Evolutionary conservation across 2,797 vertebrate genomes (phyloP).

Genomic region (Hemibagrus guttatus): DNA sequence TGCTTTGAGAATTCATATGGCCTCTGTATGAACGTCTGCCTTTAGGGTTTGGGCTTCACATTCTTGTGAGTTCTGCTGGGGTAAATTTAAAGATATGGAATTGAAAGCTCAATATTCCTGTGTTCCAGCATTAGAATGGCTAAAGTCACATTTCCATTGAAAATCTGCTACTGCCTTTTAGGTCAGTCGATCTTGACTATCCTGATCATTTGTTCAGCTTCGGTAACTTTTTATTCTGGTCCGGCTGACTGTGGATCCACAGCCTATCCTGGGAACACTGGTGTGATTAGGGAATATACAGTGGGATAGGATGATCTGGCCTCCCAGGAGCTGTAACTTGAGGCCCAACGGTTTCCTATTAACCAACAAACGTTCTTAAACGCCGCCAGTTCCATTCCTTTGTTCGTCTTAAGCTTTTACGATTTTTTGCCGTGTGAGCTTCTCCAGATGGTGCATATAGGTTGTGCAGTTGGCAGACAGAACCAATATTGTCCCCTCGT

Average conservation of each 20-base stretch:
- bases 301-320: background rate
- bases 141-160: no score
- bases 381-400: background rate
- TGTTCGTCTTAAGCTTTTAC: background rate
- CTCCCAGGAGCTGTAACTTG: background rate
- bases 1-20: background rate
- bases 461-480: slow-evolving; percentile 44
- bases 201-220: background rate
- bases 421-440: background rate
- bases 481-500: slow-evolving; percentile 54
- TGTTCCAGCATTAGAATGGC: background rate
- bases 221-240: background rate
- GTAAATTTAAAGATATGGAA: background rate
- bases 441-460: slow-evolving; percentile 12
- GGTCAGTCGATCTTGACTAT: background rate
- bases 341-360: background rate
- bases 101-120: background rate
- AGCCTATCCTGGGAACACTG: background rate
- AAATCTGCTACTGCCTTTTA: background rate
- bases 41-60: background rate
- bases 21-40: background rate
- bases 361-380: background rate
- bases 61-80: background rate
- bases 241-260: background rate
- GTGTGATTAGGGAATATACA: background rate